Evolutionary conservation across 2,113 vertebrate species (phyloP).

Genomic region (Pterophyllum scalare): DNA sequence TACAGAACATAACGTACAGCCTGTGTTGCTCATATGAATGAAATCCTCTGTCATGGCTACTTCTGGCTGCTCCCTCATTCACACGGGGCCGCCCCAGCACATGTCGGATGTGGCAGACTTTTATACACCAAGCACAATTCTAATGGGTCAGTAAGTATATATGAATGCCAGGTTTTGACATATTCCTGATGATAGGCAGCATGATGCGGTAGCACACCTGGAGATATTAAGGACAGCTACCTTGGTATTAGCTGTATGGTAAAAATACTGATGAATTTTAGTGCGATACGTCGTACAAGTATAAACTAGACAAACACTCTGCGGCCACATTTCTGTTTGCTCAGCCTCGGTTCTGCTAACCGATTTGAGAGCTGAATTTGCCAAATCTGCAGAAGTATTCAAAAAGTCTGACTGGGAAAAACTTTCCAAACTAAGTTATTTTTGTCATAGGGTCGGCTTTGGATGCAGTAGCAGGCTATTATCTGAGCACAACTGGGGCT

Average conservation of each 20-base stretch:
- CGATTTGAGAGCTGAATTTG: too few relatives aligned
- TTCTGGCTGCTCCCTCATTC: background rate
- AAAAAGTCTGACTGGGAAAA: background rate
- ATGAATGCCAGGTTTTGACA: background rate
- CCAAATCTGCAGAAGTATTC: too few relatives aligned
- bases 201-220: background rate
- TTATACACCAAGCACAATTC: too few relatives aligned
- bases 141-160: background rate
- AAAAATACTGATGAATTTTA: background rate
- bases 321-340: too few relatives aligned
- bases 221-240: background rate
- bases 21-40: background rate
- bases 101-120: too few relatives aligned
- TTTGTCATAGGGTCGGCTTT: accelerated
- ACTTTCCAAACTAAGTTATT: background rate
- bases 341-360: too few relatives aligned
- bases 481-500: background rate
- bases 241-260: background rate
- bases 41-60: background rate
- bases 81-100: too few relatives aligned
- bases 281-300: too few relatives aligned
- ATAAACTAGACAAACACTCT: too few relatives aligned
- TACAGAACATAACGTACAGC: background rate
- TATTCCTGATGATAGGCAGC: background rate
- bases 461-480: background rate